These are phyloP conservation scores for Telenomus remus DNA, from an alignment of 1,140 invertebrate species.

Conservation along the genomic window DNA sequence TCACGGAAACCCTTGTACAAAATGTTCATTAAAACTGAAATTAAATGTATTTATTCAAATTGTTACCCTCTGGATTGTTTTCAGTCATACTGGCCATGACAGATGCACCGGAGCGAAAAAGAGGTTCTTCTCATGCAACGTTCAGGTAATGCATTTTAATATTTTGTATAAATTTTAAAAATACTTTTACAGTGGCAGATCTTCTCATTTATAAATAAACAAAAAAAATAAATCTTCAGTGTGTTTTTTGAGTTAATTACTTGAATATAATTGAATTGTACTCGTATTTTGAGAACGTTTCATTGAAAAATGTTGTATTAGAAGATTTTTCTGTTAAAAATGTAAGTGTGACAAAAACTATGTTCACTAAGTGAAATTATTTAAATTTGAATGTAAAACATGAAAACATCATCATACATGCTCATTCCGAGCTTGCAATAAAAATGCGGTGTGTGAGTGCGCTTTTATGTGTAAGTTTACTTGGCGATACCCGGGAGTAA, in stretches of 20 bases:
- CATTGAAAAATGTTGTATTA: no score
- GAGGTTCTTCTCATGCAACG: conserved; percentile 93
- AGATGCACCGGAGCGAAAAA: conserved; percentile 84
- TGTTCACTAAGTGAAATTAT: background rate
- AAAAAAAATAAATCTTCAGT: no score
- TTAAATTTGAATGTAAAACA: conserved; percentile 23
- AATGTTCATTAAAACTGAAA: no score
- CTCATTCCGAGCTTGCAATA: background rate
- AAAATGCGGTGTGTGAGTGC: conserved; percentile 1
- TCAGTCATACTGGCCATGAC: conserved; percentile 77
- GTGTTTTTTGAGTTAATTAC: no score
- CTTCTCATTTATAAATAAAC: no score
- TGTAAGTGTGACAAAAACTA: no score
- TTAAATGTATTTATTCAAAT: background rate
- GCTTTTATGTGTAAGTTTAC: conserved; percentile 34
- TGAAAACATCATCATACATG: conserved; percentile 15
- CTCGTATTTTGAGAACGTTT: no score
- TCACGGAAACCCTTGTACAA: no score
- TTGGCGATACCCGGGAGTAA: conserved; percentile 46
- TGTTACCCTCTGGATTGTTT: conserved; percentile 55
- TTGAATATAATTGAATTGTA: no score
- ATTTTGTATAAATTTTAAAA: background rate
- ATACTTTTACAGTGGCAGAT: background rate
- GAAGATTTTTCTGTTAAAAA: no score
- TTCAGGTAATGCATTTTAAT: conserved; percentile 79